phyloP scores from a whole-genome alignment of 35 echinoderm and acorn worm species.

The Acanthaster planci region DNA sequence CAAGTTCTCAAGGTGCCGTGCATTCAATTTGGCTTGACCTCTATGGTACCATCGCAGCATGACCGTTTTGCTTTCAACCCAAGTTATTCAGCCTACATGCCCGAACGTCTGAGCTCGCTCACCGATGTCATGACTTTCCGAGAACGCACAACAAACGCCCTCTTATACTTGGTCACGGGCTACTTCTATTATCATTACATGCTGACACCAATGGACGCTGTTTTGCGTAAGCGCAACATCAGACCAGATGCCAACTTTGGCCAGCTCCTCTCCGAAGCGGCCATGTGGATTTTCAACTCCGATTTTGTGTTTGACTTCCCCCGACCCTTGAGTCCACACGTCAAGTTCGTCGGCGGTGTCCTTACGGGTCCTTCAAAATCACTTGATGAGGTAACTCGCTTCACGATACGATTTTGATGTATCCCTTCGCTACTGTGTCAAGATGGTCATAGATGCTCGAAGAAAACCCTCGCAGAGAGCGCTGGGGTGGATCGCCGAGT shows the following conservation, averaged over 20 bases:
- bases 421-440: too few relatives aligned
- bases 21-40: background rate
- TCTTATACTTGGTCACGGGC: background rate
- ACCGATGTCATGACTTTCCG: constrained; percentile 1
- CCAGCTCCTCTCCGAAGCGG: background rate
- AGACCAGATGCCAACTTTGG: background rate
- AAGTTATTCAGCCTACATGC: background rate
- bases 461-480: too few relatives aligned
- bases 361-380: background rate
- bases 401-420: too few relatives aligned
- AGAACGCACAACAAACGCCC: background rate
- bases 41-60: constrained; percentile 1
- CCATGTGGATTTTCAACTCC: constrained; percentile 24
- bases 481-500: too few relatives aligned
- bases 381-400: too few relatives aligned
- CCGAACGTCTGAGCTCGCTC: constrained; percentile 1
- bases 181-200: background rate
- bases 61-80: constrained; percentile 8
- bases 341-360: constrained; percentile 13
- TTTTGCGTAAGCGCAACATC: background rate
- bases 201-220: background rate
- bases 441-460: too few relatives aligned
- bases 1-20: background rate
- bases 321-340: background rate
- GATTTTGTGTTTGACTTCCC: constrained; percentile 31